Percentiles rank a stretch among this genome's conserved stretches.
phyloP scores from a whole-genome alignment of 2,888 invertebrate species.

The Hydroisotoma schaefferi region DNA sequence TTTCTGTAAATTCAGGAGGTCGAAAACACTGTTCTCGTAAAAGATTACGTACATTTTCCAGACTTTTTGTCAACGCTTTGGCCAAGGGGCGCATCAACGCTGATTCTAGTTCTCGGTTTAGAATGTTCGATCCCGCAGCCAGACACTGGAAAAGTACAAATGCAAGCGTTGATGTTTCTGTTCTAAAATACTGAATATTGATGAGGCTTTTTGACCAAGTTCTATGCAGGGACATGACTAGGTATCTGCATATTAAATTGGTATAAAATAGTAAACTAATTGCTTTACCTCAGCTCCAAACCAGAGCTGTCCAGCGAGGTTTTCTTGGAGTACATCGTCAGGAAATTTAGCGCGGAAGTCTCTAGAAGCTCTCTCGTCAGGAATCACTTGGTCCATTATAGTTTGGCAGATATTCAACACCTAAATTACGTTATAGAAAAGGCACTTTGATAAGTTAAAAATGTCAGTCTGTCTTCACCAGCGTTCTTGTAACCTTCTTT shows the following conservation, averaged over 20 bases:
- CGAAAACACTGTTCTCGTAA: constrained; percentile 82
- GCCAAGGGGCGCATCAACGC: constrained; percentile 95
- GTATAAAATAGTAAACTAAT: neutral
- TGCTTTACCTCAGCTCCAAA: constrained; percentile 92
- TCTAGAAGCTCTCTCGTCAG: constrained; percentile 78
- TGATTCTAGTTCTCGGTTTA: constrained; percentile 94
- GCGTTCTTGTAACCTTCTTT: no score
- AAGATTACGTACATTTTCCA: constrained; percentile 86
- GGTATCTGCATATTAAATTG: neutral
- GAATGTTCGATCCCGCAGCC: constrained; percentile 96
- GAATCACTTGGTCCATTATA: constrained; percentile 89
- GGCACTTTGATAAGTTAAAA: no score
- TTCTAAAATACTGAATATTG: no score
- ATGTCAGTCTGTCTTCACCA: no score
- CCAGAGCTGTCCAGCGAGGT: constrained; percentile 97
- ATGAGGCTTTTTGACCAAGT: no score
- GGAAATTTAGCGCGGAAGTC: constrained; percentile 98
- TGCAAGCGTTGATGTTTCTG: no score
- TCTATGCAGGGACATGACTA: no score
- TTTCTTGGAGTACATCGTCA: constrained; percentile 97
- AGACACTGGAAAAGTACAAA: constrained; percentile 68
- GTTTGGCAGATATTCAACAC: constrained; percentile 88
- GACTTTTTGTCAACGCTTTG: constrained; percentile 89
- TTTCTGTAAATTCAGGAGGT: constrained; percentile 58
- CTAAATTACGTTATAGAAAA: no score